A percentile compares a stretch with the other conserved stretches of the same genome.
These are phyloP conservation scores for Cylindroiulus punctatus DNA, from an alignment of 2,888 invertebrate genomes.

Conservation along the genomic window DNA sequence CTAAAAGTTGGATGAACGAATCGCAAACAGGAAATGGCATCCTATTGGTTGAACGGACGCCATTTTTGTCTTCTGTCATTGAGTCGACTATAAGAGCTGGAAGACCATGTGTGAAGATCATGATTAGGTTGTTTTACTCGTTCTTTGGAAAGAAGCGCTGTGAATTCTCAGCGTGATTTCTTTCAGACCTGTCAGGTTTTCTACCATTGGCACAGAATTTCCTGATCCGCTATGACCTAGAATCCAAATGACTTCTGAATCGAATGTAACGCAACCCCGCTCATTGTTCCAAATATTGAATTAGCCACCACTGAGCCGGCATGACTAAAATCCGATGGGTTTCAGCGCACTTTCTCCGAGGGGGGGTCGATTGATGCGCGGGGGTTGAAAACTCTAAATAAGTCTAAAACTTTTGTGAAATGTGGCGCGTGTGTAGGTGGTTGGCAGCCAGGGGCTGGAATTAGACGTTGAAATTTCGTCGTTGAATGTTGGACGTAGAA, in stretches of 20 bases:
- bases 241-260: background rate
- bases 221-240: background rate
- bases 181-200: background rate
- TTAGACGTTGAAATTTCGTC: conserved; percentile 18
- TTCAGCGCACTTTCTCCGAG: background rate
- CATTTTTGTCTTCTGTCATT: too few relatives aligned
- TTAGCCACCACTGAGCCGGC: background rate
- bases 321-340: background rate
- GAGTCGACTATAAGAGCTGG: too few relatives aligned
- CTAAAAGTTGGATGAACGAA: too few relatives aligned
- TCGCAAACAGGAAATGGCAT: too few relatives aligned
- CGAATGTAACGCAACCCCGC: background rate
- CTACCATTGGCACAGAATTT: background rate
- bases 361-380: background rate
- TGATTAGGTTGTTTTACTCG: too few relatives aligned
- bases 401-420: background rate
- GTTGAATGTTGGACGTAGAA: conserved; percentile 18
- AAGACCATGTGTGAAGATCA: too few relatives aligned
- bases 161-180: too few relatives aligned
- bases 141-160: too few relatives aligned
- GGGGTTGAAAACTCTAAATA: background rate
- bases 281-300: conserved; percentile 10
- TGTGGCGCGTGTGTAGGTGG: conserved; percentile 11
- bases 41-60: too few relatives aligned
- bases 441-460: background rate